phyloP scores from a whole-genome alignment of 2,113 vertebrate species.

The Ancistrus triradiatus region DNA sequence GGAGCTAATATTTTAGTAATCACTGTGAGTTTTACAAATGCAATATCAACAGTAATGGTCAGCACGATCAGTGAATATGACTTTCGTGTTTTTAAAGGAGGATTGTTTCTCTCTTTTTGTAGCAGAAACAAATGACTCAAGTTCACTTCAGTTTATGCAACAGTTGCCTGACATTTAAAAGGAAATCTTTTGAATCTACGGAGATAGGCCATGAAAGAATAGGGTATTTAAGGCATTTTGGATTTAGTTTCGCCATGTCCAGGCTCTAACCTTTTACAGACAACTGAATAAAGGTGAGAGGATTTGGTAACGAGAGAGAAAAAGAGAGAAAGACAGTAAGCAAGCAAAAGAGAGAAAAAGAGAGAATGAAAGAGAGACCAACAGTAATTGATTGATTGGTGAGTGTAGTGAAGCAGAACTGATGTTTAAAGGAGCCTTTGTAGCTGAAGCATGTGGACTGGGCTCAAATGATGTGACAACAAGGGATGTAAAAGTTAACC shows the following conservation, averaged over 20 bases:
- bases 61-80: too few relatives aligned
- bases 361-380: too few relatives aligned
- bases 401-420: constrained; percentile 67
- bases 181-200: constrained; percentile 10
- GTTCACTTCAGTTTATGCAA: constrained; percentile 19
- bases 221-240: constrained; percentile 6
- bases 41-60: too few relatives aligned
- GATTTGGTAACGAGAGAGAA: not conserved
- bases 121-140: not conserved
- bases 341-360: constrained; percentile 21
- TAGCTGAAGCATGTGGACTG: constrained; percentile 52
- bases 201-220: constrained; percentile 21
- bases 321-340: constrained; percentile 29
- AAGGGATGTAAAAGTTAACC: constrained; percentile 47
- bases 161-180: constrained; percentile 13
- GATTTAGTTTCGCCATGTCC: constrained; percentile 12
- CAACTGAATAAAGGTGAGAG: constrained; percentile 17
- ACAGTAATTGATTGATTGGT: constrained; percentile 70
- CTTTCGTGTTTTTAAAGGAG: too few relatives aligned
- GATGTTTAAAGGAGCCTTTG: constrained; percentile 55
- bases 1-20: too few relatives aligned
- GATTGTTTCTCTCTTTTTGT: too few relatives aligned
- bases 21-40: too few relatives aligned
- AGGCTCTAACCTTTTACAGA: constrained; percentile 14
- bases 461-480: constrained; percentile 53